Base-by-base conservation (phyloP, 1,140 invertebrate species). In the Calephelis virginiensis region DNA sequence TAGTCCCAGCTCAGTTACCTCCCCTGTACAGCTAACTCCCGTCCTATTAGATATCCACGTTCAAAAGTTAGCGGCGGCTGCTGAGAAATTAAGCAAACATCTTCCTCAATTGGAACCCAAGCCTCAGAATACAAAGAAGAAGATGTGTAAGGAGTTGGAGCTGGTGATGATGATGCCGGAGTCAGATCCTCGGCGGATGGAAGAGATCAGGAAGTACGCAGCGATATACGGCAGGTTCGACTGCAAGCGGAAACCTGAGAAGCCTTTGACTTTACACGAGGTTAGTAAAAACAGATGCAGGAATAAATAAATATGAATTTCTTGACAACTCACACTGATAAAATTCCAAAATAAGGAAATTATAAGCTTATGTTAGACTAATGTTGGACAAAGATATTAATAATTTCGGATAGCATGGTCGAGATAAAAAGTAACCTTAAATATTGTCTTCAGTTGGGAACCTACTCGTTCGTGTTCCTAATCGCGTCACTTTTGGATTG, bases 151-250 rank as follows among this genome's bases (percentile, higher is more conserved):
- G 89, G 97, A 99, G 80, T 92, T 98, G 69, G 97, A 99, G 94
- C 92, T 96, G 81, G 95, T 98, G 28, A 96, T 98, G 93, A 94
- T 95, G 69, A 97, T 98, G 96, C 93, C 95, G 8, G 97, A 97
- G 76, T 94, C 94, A 63, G 97, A 98, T 91, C 97, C 97, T 0
- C 92, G 95, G 12, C 91, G 97, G 72, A 97, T 99, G 95, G 97
- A 99, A 64, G 96, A 98, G 83, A 97, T 99, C 71, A 94, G 98
- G 78, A 98, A 98, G 86, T 99, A 97, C 88, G 96, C 98, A 12
- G 97, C 98, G 11, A 99, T 99, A 79, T 99, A 99, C 86, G 98
- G 98, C 5, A 93, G 97, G 68, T 99, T 99, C 85, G 98, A 99
- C 86, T 98, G 98, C 80, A 99, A 99, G 86, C 92, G 98, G 78